Base-by-base conservation (phyloP, 92 coral and sea anemone genomes). In the Umimayanthus chanpuru region DNA sequence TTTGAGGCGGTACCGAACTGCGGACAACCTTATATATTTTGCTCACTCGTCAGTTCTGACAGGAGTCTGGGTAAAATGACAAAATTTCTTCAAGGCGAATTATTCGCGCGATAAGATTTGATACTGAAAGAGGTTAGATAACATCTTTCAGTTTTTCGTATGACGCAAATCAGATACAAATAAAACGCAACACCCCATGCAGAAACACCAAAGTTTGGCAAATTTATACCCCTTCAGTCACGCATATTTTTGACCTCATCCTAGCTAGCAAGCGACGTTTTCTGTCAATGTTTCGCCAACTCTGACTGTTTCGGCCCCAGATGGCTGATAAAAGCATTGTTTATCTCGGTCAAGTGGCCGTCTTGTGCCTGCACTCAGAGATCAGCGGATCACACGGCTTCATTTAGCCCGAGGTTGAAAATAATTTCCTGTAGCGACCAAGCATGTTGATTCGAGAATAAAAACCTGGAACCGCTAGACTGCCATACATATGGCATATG, bases 271-370 rank as follows among this genome's bases (percentile, higher is more conserved):
- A 80, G 36, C 18, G 66, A 79, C 68, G 23, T 32, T 79, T 28
- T 7, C 29, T 7, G 43, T 55, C 9, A 53, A 30, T 58, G 49
- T 2, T 29, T 5, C 9, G 32, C 15, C 20, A 36, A 56, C 55
- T 47, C 1, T 47, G 10, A 47, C 58, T 53, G 58, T 2, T 3
- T 11, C 18, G 28, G 16, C 26, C 29, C 39, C 73, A 61, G n/a
- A 30, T 18, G 49, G 43, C 8, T 61, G 72, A 81, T 61, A 81
- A 61, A 18, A 41, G 80, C 28, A 25, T 11, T 79, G 67, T 79
- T 56, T 80, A 81, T 58, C 32, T 32, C 73, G 49, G 85, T 36
- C 71, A 81, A 81, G 71, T 58, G 80, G 73, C 85, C 21, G 49
- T 61, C 30, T 81, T 21, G 29, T 8, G 67, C 39, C 55, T 75